Evolutionary conservation across 2,797 vertebrate species (phyloP), one percentile per base, ranked within the genome.

Genomic region (Enteromius thamalakanensis): DNA sequence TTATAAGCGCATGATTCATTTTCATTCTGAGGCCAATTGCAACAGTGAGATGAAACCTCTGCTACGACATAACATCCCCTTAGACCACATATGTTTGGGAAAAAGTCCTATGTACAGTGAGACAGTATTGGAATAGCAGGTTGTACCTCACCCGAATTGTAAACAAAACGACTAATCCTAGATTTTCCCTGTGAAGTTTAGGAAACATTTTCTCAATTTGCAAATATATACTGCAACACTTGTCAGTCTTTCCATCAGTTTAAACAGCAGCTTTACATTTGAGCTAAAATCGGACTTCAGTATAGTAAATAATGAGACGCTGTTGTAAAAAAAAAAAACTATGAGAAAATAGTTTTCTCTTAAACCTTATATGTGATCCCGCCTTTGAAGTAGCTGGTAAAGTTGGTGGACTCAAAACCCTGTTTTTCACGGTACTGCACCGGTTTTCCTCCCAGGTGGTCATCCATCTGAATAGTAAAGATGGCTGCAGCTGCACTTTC

Each of bases 311-410:
- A 68, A 69, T 11, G 55, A 23, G 11, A 69, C 10, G 8, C 32
- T 40, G 47, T 55, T 42, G 2, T 32, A n/a, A 55, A 17, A 55
- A 15, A 37, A 42, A 1, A 68, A 58, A 40, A 53, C 34, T 19
- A 53, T 26, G 68, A 67, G 1, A 29, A 86, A 29, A 17, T 11
- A 26, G 21, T 74, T 60, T 1, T 79, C 9, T 32, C 34, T 23
- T 68, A 81, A 93, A 97, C 97, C 94, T 96, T 96, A 90, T 98
- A 98, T 51, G 96, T 97, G 89, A 98, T 93, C 45, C 96, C 96
- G 84, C 95, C 95, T 93, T 95, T 97, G 92, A 98, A 98, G 90
- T 97, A 97, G 84, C 96, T 89, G 86, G 95, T 94, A 89, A 98
- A 98, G n/a, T 95, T 92, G 0, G 93, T 96, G 10, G 97, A 97